phyloP scores from a whole-genome alignment of 2,113 vertebrate genomes.

The Chionis minor region DNA sequence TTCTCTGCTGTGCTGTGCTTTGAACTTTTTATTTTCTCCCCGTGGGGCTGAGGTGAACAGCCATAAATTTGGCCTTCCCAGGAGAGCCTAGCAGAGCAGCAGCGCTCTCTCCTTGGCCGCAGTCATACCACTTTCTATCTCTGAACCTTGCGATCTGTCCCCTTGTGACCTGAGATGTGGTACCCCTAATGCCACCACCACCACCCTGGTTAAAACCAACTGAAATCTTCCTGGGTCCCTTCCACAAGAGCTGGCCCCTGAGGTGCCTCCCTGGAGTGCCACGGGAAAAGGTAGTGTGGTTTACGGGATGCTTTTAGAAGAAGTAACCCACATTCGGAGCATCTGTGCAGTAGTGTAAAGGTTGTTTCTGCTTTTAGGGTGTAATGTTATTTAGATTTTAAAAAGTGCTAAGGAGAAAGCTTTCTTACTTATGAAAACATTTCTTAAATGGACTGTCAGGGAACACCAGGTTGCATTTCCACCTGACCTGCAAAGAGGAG shows the following conservation, averaged over 20 bases:
- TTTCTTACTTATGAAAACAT: neutral
- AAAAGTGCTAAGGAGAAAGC: neutral
- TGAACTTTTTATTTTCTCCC: neutral
- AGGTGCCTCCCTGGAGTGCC: neutral
- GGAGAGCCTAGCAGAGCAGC: neutral
- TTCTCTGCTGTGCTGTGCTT: neutral
- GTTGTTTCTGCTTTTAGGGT: neutral
- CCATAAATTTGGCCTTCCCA: neutral
- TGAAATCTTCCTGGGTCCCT: neutral
- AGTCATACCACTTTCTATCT: neutral
- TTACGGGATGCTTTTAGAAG: neutral
- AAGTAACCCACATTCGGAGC: neutral
- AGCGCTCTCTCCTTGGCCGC: rapidly evolving
- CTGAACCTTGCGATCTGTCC: rapidly evolving
- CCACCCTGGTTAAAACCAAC: neutral
- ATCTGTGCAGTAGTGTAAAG: neutral
- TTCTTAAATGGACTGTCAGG: neutral
- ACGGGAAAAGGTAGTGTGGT: neutral
- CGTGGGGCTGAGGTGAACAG: neutral
- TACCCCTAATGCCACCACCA: neutral
- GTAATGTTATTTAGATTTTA: neutral
- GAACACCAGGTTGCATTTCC: neutral
- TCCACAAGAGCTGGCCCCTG: neutral
- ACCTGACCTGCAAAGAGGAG: neutral
- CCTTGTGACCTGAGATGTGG: rapidly evolving